Conservation (phyloP, 2,113 vertebrate genomes). For the Passer montanus region DNA sequence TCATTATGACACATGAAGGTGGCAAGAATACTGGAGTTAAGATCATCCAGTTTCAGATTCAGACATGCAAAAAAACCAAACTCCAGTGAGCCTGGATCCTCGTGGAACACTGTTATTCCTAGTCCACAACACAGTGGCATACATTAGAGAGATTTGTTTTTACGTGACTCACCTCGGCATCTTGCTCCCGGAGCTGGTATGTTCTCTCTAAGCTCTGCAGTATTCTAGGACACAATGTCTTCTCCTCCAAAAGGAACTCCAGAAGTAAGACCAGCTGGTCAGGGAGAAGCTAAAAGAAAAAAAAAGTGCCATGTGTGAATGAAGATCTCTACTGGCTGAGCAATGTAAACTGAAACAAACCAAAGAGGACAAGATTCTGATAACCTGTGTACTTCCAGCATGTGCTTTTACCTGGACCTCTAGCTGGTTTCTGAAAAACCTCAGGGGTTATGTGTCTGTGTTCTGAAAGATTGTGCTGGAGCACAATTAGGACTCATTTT, state of each 20-base stretch:
- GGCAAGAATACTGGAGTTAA: background rate
- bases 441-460: background rate
- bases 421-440: background rate
- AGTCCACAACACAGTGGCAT: background rate
- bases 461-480: background rate
- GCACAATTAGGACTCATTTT: background rate
- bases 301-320: conserved; percentile 33
- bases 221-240: conserved; percentile 71
- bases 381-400: background rate
- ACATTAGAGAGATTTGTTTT: background rate
- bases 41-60: background rate
- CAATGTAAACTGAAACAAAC: conserved; percentile 10
- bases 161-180: conserved; percentile 86
- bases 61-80: background rate
- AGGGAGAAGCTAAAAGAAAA: conserved; percentile 83
- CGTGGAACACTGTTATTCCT: background rate
- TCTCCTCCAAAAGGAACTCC: conserved; percentile 87
- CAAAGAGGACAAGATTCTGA: background rate
- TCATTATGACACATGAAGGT: background rate
- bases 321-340: background rate
- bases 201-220: conserved; percentile 78
- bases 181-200: conserved; percentile 81
- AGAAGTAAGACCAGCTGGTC: conserved; percentile 92
- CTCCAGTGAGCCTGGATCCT: background rate
- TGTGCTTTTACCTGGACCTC: background rate